Conservation (phyloP, 2,888 invertebrate species). For the Brassicogethes aeneus region DNA sequence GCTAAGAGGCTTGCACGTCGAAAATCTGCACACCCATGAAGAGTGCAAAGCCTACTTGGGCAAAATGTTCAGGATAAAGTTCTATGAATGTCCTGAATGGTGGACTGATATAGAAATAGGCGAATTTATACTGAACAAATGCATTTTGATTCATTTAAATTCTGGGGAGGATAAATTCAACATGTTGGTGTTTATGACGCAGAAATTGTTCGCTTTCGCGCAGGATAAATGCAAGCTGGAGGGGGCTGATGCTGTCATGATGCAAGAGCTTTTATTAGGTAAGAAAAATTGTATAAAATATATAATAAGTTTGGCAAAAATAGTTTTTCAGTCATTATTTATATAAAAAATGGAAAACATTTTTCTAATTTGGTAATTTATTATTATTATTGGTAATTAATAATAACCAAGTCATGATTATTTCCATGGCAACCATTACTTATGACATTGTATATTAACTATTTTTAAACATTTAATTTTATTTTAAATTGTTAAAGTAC, state of each 20-base stretch:
- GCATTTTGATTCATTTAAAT: constrained; percentile 74
- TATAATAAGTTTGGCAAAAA: neutral
- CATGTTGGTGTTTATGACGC: constrained; percentile 77
- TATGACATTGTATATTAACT: too few relatives aligned
- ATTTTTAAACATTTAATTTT: too few relatives aligned
- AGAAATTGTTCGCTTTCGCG: constrained; percentile 79
- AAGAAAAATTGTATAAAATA: too few relatives aligned
- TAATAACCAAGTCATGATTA: too few relatives aligned
- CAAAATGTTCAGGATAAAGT: constrained; percentile 66
- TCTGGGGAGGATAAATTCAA: constrained; percentile 77
- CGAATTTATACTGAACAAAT: constrained; percentile 64
- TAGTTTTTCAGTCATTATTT: too few relatives aligned
- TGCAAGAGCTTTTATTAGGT: constrained; percentile 78
- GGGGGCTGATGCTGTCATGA: constrained; percentile 89
- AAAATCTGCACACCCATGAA: constrained; percentile 60
- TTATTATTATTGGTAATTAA: too few relatives aligned
- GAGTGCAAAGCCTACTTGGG: constrained; percentile 77
- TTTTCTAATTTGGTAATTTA: too few relatives aligned
- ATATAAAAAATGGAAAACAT: too few relatives aligned
- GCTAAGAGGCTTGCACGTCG: constrained; percentile 68
- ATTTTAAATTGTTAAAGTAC: too few relatives aligned
- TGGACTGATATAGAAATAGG: constrained; percentile 61
- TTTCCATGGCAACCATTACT: too few relatives aligned
- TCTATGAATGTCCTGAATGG: constrained; percentile 62
- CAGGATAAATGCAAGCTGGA: constrained; percentile 78